A percentile compares a stretch with the other conserved stretches of the same genome.
These are phyloP conservation scores for Cichladusa arquata DNA, from an alignment of 2,113 vertebrate species.

Conservation along the genomic window DNA sequence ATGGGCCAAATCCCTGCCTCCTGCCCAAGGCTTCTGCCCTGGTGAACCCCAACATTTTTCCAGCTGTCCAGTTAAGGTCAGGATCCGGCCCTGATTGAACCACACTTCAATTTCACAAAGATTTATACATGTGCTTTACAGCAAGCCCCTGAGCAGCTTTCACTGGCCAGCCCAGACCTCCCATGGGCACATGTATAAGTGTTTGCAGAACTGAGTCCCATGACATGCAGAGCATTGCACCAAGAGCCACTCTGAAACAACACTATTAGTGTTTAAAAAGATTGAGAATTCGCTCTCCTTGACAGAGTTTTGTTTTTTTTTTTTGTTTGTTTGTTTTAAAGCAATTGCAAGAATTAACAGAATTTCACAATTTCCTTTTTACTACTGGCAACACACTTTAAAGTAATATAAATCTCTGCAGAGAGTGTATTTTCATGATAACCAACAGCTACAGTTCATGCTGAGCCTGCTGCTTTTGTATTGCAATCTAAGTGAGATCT, in stretches of 20 bases:
- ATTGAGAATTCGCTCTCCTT: constrained; percentile 27
- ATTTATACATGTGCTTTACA: neutral
- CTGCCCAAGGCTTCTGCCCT: neutral
- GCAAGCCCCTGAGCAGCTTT: neutral
- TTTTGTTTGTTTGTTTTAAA: neutral
- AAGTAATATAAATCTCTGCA: constrained; percentile 61
- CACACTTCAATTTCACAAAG: neutral
- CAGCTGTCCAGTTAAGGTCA: neutral
- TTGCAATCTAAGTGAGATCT: constrained; percentile 67
- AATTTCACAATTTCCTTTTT: constrained; percentile 29
- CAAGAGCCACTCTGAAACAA: constrained; percentile 47
- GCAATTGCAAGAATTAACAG: constrained; percentile 58
- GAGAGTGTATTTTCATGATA: constrained; percentile 62
- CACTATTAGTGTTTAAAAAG: constrained; percentile 70
- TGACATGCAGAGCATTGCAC: neutral
- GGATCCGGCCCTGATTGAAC: neutral
- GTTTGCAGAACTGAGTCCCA: neutral
- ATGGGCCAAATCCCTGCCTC: neutral
- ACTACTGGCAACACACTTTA: constrained; percentile 66
- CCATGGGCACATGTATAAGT: neutral
- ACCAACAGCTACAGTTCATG: constrained; percentile 64
- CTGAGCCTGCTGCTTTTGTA: constrained; percentile 70
- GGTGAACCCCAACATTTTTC: neutral
- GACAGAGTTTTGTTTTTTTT: constrained; percentile 17
- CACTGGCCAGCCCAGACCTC: neutral